Evolutionary conservation across 2,888 invertebrate species (phyloP).

Genomic region (Lathronympha strigana): DNA sequence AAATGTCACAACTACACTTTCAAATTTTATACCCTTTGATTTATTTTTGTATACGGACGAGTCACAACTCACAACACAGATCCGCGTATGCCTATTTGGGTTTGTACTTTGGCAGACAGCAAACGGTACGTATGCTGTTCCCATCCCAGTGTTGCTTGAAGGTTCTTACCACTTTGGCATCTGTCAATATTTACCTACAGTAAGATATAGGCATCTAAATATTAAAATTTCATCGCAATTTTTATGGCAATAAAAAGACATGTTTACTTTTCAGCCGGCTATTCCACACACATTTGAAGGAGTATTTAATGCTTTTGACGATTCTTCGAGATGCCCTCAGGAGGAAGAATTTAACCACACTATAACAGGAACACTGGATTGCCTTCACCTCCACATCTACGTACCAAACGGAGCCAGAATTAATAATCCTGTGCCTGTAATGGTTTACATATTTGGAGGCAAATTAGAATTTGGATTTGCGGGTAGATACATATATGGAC

Average conservation of each 20-base stretch:
- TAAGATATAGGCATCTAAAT: no score
- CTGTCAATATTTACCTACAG: no score
- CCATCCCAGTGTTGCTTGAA: neutral
- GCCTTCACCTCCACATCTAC: slow-evolving; percentile 59
- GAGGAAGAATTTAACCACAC: slow-evolving; percentile 46
- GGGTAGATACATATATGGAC: slow-evolving; percentile 50
- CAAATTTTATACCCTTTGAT: no score
- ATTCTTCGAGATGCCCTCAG: slow-evolving; percentile 35
- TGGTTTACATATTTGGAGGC: slow-evolving; percentile 63
- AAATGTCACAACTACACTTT: no score
- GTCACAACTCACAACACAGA: no score
- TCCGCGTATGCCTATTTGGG: no score
- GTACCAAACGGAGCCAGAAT: slow-evolving; percentile 54
- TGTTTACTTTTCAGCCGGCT: slow-evolving; percentile 23
- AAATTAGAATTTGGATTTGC: slow-evolving; percentile 51
- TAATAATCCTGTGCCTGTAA: slow-evolving; percentile 56
- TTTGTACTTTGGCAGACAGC: no score
- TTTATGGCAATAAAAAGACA: no score
- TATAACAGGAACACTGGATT: slow-evolving; percentile 54
- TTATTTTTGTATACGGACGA: no score
- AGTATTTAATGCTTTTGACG: slow-evolving; percentile 33
- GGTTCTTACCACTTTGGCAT: no score
- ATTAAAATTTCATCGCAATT: neutral
- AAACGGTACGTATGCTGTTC: no score
- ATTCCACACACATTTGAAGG: slow-evolving; percentile 25